Base-by-base conservation (phyloP, 2,797 vertebrate species). In the Ptychobarbus kaznakovi region DNA sequence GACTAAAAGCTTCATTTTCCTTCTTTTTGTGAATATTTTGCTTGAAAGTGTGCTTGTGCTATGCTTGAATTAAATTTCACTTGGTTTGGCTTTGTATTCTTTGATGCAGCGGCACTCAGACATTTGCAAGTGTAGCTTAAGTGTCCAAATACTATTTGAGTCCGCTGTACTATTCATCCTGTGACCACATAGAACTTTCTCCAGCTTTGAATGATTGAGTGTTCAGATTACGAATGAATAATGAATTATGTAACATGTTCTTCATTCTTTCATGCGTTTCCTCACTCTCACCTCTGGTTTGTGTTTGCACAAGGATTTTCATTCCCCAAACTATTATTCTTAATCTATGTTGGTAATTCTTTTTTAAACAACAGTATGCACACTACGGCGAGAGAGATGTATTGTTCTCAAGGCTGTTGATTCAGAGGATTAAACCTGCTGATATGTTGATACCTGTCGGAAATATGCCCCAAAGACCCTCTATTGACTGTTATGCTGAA, bases 401-500 rank as follows among this genome's bases (percentile, higher is more conserved):
- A 28, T 20, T 16, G 25, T 61, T 82, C 53, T 74, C 70, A 38
- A 20, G 7, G 35, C 58, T 49, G 40, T 82, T 49, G 12, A 49
- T 61, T 82, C 44, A 49, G 42, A 63, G 70, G 69, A 82, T 82
- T 76, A 20, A 42, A 66, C 58, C 82, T 83, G 82, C 68, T 78
- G 82, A 58, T 46, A 44, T 28, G 49, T 69, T 77, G 35, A 77
- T 84, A 69, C 74, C 46, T 77, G 74, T 56, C 22, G 63, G 35
- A 84, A 77, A 44, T 66, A 44, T 53, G 16, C 66, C 25, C 28
- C 15, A 66, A 53, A 77, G 46, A 53, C 63, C 46, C 10, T 53
- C 10, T 68, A 18, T 22, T 82, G 70, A 65, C 73, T 63, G 40
- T n/a, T 46, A 46, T 42, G 11, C 35, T 22, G 12, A 40, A 56